Evolutionary conservation across 35 echinoderm and acorn worm species (phyloP).

Genomic region (Lytechinus pictus): DNA sequence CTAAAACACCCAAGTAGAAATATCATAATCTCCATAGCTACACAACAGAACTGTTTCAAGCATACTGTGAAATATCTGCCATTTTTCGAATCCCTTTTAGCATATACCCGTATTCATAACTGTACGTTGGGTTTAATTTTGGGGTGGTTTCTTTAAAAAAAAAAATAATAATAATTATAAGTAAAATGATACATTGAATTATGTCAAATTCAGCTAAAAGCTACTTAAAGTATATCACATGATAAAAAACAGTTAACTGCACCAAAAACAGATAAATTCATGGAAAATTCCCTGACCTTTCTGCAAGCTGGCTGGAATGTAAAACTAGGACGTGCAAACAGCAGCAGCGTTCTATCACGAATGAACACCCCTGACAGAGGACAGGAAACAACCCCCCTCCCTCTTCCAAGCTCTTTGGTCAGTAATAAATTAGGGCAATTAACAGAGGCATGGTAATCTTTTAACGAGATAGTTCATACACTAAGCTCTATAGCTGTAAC

Average conservation of each 20-base stretch:
- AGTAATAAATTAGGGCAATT: constrained; percentile 3
- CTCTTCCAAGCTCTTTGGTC: not conserved
- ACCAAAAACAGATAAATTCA: not conserved
- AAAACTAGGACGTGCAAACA: not conserved
- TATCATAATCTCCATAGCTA: too few species aligned
- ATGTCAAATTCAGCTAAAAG: too few species aligned
- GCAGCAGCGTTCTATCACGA: not conserved
- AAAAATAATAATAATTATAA: too few species aligned
- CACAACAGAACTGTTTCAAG: too few species aligned
- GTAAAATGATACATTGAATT: too few species aligned
- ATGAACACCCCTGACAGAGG: not conserved
- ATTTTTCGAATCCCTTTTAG: too few species aligned
- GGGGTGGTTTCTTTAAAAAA: too few species aligned
- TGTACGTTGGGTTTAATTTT: too few species aligned
- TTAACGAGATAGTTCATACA: not conserved
- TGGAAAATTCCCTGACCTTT: not conserved
- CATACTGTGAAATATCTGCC: too few species aligned
- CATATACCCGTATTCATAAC: too few species aligned
- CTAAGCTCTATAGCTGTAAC: not conserved
- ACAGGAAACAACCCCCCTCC: not conserved
- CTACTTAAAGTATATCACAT: too few species aligned
- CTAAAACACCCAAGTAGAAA: too few species aligned
- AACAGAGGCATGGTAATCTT: not conserved
- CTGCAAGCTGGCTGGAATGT: not conserved
- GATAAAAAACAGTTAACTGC: not conserved